phyloP scores from a whole-genome alignment of 1,140 invertebrate species.

The Diorhabda elongata region DNA sequence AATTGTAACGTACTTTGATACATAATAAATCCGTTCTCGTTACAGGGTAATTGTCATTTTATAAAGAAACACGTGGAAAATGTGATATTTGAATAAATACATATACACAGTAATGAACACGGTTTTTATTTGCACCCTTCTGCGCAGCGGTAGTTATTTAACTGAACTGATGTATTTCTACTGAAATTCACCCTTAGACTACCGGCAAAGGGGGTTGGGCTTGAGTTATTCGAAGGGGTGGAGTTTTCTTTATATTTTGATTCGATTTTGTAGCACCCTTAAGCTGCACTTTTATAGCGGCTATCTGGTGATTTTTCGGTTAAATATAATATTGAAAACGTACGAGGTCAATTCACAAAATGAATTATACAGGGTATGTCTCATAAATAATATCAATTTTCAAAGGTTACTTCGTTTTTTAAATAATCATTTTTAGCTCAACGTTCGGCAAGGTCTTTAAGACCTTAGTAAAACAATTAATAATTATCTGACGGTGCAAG shows the following conservation, averaged over 20 bases:
- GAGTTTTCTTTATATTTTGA: conserved; percentile 39
- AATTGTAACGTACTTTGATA: conserved; percentile 40
- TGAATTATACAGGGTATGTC: too few species aligned
- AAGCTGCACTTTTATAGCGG: conserved; percentile 30
- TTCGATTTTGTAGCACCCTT: conserved; percentile 29
- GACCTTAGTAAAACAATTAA: too few species aligned
- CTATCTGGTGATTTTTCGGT: conserved; percentile 3
- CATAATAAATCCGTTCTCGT: conserved; percentile 24
- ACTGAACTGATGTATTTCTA: conserved; percentile 37
- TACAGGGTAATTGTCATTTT: conserved; percentile 4
- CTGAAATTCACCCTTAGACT: conserved; percentile 35
- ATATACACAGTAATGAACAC: conserved; percentile 13
- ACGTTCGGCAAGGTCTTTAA: too few species aligned
- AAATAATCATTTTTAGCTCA: too few species aligned
- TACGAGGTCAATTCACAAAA: too few species aligned
- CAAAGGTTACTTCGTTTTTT: too few species aligned
- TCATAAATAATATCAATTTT: too few species aligned
- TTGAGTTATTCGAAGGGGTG: conserved; percentile 35
- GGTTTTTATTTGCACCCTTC: conserved; percentile 18
- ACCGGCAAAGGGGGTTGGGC: conserved; percentile 34
- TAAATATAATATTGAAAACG: background rate
- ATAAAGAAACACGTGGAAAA: conserved; percentile 6
- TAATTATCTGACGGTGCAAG: too few species aligned
- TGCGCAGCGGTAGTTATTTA: conserved; percentile 18
- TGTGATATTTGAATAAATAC: conserved; percentile 5